Evolutionary conservation across 1,140 invertebrate genomes (phyloP).

Genomic region (Temnothorax curvispinosus): DNA sequence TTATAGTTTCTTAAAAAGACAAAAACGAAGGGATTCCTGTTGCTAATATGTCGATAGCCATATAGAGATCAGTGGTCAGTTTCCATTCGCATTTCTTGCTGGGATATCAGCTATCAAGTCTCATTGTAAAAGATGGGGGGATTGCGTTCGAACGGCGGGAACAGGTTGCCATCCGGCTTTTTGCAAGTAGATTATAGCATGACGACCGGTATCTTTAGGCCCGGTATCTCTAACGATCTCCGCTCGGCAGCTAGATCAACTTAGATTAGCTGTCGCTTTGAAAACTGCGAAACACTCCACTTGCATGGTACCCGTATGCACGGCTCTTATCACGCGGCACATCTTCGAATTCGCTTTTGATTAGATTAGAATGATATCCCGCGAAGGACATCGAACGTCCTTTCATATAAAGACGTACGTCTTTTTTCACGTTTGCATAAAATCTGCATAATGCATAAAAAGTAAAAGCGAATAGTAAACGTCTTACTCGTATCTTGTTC

Average conservation of each 20-base stretch:
- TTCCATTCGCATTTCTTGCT: constrained; percentile 44
- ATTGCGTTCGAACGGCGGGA: constrained; percentile 63
- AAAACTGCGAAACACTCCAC: constrained; percentile 29
- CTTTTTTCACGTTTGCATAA: constrained; percentile 18
- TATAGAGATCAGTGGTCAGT: not conserved
- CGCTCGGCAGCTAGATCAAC: constrained; percentile 33
- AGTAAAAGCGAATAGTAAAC: not conserved
- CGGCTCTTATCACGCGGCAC: constrained; percentile 10
- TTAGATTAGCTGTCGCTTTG: constrained; percentile 45
- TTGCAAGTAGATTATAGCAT: constrained; percentile 73
- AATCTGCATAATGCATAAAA: constrained; percentile 27
- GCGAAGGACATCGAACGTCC: constrained; percentile 14
- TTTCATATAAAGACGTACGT: not conserved
- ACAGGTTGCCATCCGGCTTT: constrained; percentile 75
- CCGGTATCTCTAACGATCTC: constrained; percentile 72
- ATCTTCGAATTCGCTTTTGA: constrained; percentile 18
- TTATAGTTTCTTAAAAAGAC: constrained; percentile 19
- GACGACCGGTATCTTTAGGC: constrained; percentile 70
- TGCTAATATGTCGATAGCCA: not conserved
- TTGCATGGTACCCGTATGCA: no score
- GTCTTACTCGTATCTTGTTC: not conserved
- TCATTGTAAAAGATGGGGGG: constrained; percentile 61
- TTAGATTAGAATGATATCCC: constrained; percentile 7
- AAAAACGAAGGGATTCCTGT: not conserved
- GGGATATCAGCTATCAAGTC: constrained; percentile 64